These are phyloP conservation scores for Canis aureus DNA, from an alignment of 2,113 vertebrate species.

Conservation along the genomic window DNA sequence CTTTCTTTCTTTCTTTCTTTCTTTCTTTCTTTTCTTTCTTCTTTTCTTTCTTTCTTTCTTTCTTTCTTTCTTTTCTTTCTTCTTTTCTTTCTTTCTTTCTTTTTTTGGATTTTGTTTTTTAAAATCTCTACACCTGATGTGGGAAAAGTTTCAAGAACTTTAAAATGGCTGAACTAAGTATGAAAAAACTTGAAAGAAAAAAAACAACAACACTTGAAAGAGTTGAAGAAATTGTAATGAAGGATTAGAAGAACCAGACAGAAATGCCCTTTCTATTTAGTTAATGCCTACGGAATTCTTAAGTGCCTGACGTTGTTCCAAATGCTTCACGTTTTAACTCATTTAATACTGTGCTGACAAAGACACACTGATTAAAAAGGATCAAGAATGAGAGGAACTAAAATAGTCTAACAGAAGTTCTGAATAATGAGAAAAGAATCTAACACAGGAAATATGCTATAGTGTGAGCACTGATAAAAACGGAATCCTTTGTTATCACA, in stretches of 20 bases:
- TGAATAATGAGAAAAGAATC: background rate
- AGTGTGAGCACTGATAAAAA: background rate
- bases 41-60: too few species aligned
- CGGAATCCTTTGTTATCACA: background rate
- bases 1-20: too few species aligned
- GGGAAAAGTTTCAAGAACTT: background rate
- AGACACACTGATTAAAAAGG: background rate
- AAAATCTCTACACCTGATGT: background rate
- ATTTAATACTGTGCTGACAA: background rate
- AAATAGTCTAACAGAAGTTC: background rate
- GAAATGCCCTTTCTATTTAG: background rate
- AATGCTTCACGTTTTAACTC: background rate
- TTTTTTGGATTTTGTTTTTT: too few species aligned
- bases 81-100: too few species aligned
- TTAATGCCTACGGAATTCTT: background rate
- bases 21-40: too few species aligned
- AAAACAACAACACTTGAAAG: background rate
- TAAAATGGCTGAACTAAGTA: conserved; percentile 8
- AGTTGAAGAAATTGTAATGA: background rate
- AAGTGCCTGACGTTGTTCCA: background rate
- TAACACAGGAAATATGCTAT: background rate
- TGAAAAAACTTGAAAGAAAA: background rate
- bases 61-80: too few species aligned
- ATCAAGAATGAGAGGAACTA: background rate
- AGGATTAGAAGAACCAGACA: background rate